Base-by-base conservation (phyloP, 64 coral and sea anemone species). In the Catalaphyllia jardinei region DNA sequence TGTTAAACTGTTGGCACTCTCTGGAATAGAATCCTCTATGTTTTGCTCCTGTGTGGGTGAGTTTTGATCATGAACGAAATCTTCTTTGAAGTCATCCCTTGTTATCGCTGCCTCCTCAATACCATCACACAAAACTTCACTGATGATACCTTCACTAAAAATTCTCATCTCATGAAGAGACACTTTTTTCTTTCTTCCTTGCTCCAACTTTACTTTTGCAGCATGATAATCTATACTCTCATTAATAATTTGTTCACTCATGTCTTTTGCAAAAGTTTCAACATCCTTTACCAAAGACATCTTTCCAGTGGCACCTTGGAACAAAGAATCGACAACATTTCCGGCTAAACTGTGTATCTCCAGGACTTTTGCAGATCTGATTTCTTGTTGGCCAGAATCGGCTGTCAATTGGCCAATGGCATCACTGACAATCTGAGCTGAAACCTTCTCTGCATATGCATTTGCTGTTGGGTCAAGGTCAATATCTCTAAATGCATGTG, bases 291-390 rank as follows among this genome's bases (percentile, higher is more conserved):
- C 20, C 6, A 71, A 28, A 20, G 63, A 50, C 5, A 85, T 35
- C 22, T 85, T 85, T 8, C 31, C 84, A 59, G 90, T n/a, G 18
- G 90, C 84, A 72, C n/a, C 73, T 18, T 61, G 62, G 52, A 86
- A 87, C 20, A 92, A 78, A 77, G 62, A 87, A 62, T 92, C 49
- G 22, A 77, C 49, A 42, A 92, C 76, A 79, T 69, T 87, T 78
- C 76, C 84, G 22, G 83, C 90, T 87, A 92, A 92, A 72, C 71
- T 87, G 31, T 92, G 84, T 78, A 92, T 78, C 72, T 29, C 51
- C 79, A 75, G 69, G 42, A 62, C 42, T 55, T 87, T 50, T 62
- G 51, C 18, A 14, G 86, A 49, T 8, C 62, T 75, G 10, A 67
- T 14, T 87, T 92, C 90, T 79, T 87, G 29, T 61, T 49, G 22